A percentile compares a stretch with the other conserved stretches of the same genome.
These are phyloP conservation scores for Vanessa atalanta DNA, from an alignment of 1,140 invertebrate genomes.

Conservation along the genomic window DNA sequence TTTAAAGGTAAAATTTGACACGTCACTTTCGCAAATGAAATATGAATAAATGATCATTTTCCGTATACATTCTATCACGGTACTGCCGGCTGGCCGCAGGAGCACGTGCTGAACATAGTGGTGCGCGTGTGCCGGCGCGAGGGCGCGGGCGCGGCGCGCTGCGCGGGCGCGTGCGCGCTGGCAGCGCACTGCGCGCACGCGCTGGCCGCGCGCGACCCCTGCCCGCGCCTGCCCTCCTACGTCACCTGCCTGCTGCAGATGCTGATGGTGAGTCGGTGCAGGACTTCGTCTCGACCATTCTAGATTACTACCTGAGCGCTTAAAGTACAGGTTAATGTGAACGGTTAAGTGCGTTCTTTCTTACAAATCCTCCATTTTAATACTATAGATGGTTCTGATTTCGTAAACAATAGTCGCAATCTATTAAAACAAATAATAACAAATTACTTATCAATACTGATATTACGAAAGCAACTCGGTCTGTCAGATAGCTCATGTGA, in stretches of 20 bases:
- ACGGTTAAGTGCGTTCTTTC: too few species aligned
- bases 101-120: constrained; percentile 93
- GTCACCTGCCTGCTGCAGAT: constrained; percentile 93
- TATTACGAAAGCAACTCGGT: too few species aligned
- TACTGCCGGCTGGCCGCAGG: constrained; percentile 78
- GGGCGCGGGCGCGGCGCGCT: constrained; percentile 93
- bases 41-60: not conserved
- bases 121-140: constrained; percentile 93
- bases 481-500: too few species aligned
- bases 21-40: not conserved
- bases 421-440: too few species aligned
- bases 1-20: constrained; percentile 28
- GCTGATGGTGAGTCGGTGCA: constrained; percentile 83
- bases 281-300: too few species aligned
- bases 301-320: constrained; percentile 85
- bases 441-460: too few species aligned
- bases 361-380: too few species aligned
- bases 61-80: too few species aligned
- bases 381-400: too few species aligned
- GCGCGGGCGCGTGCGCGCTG: constrained; percentile 93
- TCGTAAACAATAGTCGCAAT: too few species aligned
- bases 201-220: constrained; percentile 54
- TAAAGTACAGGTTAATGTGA: constrained; percentile 78
- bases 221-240: constrained; percentile 84
- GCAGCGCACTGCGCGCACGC: constrained; percentile 82